Percentiles rank a stretch among this genome's conserved stretches.
Evolutionary conservation across 2,113 vertebrate genomes (phyloP).

Genomic region (Desmodus rotundus): DNA sequence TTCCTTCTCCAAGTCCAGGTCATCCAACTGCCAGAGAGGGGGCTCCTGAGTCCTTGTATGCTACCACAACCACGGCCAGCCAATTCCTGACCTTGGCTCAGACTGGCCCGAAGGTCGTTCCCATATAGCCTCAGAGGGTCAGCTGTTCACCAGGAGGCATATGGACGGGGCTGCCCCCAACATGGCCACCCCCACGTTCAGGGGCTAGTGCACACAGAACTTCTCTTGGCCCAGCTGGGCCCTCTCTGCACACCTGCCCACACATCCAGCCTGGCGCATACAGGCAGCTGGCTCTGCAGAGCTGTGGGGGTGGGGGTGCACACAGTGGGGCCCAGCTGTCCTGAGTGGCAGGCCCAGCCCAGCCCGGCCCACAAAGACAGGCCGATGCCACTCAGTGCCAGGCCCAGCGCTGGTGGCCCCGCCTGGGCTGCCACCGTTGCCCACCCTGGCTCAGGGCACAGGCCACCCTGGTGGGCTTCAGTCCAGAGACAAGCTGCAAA

Average conservation of each 20-base stretch:
- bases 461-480: neutral
- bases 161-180: rapidly evolving
- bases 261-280: rapidly evolving
- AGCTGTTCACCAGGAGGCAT: neutral
- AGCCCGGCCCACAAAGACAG: neutral
- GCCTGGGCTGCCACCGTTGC: neutral
- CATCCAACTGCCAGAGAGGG: neutral
- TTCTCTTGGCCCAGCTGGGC: neutral
- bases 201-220: neutral
- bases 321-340: neutral
- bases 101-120: neutral
- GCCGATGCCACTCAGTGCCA: too few species aligned
- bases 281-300: neutral
- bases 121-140: neutral
- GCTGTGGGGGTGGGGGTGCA: rapidly evolving
- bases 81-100: neutral
- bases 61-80: neutral
- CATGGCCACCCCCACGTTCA: rapidly evolving
- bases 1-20: neutral
- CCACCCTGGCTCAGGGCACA: neutral
- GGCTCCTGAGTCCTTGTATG: rapidly evolving
- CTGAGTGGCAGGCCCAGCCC: neutral
- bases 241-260: neutral
- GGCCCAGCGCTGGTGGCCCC: neutral
- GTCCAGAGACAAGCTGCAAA: constrained; percentile 41